These are phyloP conservation scores for Lampris incognitus DNA, from an alignment of 2,113 vertebrate species.

Conservation along the genomic window DNA sequence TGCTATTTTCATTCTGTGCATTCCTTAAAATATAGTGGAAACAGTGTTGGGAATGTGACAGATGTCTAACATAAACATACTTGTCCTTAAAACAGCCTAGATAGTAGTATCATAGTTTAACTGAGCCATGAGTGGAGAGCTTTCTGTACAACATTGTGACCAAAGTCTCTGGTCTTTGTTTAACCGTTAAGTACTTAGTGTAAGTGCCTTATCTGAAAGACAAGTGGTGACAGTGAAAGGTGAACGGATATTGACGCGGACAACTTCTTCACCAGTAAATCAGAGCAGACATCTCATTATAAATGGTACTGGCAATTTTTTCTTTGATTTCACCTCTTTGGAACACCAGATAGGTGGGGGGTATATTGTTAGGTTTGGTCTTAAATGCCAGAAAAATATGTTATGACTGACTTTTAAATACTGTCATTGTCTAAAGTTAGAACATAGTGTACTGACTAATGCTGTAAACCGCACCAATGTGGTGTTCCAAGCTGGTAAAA, in stretches of 20 bases:
- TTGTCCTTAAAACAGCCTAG: conserved; percentile 18
- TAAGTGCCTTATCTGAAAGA: conserved; percentile 46
- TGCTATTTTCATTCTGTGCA: neutral
- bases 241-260: too few relatives aligned
- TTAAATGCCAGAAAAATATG: too few relatives aligned
- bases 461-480: too few relatives aligned
- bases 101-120: neutral
- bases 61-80: too few relatives aligned
- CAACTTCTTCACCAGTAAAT: neutral
- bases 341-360: neutral
- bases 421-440: too few relatives aligned
- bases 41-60: too few relatives aligned
- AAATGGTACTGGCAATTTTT: too few relatives aligned
- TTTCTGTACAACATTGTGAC: neutral
- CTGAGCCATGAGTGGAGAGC: neutral
- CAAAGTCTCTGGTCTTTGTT: conserved; percentile 19
- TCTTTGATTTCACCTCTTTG: neutral
- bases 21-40: conserved; percentile 7
- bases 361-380: too few relatives aligned
- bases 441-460: too few relatives aligned
- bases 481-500: too few relatives aligned
- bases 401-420: too few relatives aligned
- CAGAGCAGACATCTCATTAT: conserved; percentile 1
- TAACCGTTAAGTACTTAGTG: conserved; percentile 29
- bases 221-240: neutral